Conservation (phyloP, 2,113 vertebrate species). For the Cyprinodon brontotheroides region DNA sequence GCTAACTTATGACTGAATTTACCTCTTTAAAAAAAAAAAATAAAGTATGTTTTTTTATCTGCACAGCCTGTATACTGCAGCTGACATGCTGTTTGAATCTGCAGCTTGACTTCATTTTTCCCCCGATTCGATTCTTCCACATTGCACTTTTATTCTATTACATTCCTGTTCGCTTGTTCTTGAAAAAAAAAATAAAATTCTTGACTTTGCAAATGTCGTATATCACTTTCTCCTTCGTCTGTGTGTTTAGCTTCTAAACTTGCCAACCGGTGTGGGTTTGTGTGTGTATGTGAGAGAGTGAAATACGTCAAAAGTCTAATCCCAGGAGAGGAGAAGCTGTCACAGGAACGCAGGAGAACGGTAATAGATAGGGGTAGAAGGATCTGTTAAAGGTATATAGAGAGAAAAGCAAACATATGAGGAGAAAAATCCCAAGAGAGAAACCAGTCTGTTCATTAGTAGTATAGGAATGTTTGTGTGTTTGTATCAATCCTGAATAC, state of each 20-base stretch:
- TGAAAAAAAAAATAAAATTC: not conserved
- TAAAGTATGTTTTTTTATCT: not conserved
- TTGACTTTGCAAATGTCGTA: slow-evolving; percentile 10
- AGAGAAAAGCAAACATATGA: slow-evolving; percentile 31
- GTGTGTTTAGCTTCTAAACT: slow-evolving; percentile 11
- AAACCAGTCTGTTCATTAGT: slow-evolving; percentile 66
- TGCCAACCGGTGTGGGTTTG: slow-evolving; percentile 5
- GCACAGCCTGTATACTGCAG: not conserved
- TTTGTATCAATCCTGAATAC: not conserved
- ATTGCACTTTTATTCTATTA: slow-evolving; percentile 17
- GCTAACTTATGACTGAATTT: not conserved
- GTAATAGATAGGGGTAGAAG: slow-evolving; percentile 13
- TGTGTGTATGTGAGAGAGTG: slow-evolving; percentile 24
- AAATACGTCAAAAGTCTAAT: slow-evolving; percentile 46
- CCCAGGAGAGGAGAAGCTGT: slow-evolving; percentile 45
- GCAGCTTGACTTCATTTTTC: not conserved
- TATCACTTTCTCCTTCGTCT: not conserved
- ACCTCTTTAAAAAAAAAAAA: too few relatives aligned
- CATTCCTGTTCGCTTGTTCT: slow-evolving; percentile 10
- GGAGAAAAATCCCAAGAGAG: slow-evolving; percentile 56
- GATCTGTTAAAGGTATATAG: slow-evolving; percentile 33
- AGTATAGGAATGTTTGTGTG: slow-evolving; percentile 26
- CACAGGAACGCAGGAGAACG: slow-evolving; percentile 28
- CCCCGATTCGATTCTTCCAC: not conserved
- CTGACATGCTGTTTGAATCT: not conserved